Percentiles rank a stretch among this genome's conserved stretches.
Evolutionary conservation across 2,797 vertebrate genomes (phyloP).

Genomic region (Melanitta fusca): DNA sequence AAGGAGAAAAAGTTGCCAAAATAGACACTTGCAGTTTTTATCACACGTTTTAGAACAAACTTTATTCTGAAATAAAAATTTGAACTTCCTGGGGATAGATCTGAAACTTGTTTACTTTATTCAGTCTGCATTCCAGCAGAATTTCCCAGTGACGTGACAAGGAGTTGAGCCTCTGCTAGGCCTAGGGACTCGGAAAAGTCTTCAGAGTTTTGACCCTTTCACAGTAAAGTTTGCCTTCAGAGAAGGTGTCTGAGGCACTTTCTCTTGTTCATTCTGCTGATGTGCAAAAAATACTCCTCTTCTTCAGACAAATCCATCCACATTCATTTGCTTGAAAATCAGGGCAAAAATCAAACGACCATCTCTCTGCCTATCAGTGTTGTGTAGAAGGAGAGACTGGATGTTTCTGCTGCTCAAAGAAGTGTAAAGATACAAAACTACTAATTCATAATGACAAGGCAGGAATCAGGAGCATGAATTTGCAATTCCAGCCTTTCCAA

Average conservation of each 20-base stretch:
- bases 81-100: background rate
- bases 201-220: background rate
- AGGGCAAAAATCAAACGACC: background rate
- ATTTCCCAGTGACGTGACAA: background rate
- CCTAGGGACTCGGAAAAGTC: background rate
- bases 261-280: background rate
- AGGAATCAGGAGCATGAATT: conserved; percentile 2
- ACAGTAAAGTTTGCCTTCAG: background rate
- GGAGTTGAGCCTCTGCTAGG: background rate
- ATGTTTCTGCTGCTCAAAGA: background rate
- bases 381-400: background rate
- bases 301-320: background rate
- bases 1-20: background rate
- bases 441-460: background rate
- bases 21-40: background rate
- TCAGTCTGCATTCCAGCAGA: background rate
- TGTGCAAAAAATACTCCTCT: background rate
- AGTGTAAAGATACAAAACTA: background rate
- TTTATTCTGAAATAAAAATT: background rate
- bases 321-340: background rate
- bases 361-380: background rate
- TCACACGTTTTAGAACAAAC: background rate
- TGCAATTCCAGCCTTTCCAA: background rate
- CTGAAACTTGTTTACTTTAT: background rate
- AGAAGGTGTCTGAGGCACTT: background rate